Evolutionary conservation across 2,797 vertebrate species (phyloP), one percentile per base, ranked within the genome.

Genomic region (Synanceia verrucosa): DNA sequence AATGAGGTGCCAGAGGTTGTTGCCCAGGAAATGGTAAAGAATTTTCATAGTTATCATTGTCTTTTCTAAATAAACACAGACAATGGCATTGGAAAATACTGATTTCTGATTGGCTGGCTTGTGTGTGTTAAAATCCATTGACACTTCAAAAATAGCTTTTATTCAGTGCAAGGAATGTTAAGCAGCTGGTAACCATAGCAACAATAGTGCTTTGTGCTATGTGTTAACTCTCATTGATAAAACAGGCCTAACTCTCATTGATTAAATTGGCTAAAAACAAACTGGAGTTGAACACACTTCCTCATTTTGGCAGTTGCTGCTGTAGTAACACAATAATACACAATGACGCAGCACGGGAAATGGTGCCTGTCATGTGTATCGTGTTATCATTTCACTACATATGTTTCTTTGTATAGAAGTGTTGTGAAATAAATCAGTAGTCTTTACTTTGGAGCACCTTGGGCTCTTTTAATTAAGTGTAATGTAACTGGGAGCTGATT

Each of bases 11-110:
- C 98, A 9, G 98, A 99, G 36, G 96, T 96, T 57, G 96, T 99
- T 66, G 98, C 98, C n/a, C 98, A 98, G 91, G 98, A 99, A 94
- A 99, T 99, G 98, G 98, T 99, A 86, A 85, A 46, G 2, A 46
- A 52, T 31, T 19, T 34, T 52, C 61, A n/a, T 4, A 31, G 28
- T 65, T 33, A 44, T 47, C 4, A n/a, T 16, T 63, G 4, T 39
- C 16, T 55, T 51, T 34, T 39, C 9, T 39, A 4, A 57, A 50
- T 56, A 58, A 28, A 21, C 47, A 52, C 14, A 47, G 14, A 19
- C 7, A 36, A 7, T 19, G 44, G 16, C n/a, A 2, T 39, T 28
- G 2, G 39, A 39, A 81, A 65, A 59, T 26, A 47, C 6, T 16
- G 0, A 21, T 23, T 60, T 50, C 14, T 61, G 4, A 55, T 48